Evolutionary conservation across 2,888 invertebrate species (phyloP).

Genomic region (Cheilosia impressa): DNA sequence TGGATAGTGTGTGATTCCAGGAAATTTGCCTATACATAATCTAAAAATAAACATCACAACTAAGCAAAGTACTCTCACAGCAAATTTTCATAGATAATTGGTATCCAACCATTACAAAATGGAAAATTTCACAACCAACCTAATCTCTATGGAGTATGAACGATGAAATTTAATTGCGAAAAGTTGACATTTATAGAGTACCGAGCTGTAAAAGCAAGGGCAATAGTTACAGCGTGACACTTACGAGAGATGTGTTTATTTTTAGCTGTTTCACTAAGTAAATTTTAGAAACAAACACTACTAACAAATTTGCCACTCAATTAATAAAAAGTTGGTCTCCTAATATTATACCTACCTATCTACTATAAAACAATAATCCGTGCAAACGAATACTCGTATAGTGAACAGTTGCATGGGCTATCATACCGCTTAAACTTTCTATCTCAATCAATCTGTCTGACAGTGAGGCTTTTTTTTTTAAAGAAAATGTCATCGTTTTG

Average conservation of each 20-base stretch:
- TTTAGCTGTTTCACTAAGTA: slow-evolving; percentile 1
- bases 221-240: slow-evolving; percentile 3
- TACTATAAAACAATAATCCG: slow-evolving; percentile 13
- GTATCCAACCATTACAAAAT: slow-evolving; percentile 26
- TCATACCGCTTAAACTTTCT: slow-evolving; percentile 20
- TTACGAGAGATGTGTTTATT: slow-evolving; percentile 24
- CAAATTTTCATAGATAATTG: slow-evolving; percentile 16
- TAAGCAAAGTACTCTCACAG: neutral
- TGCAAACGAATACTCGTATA: neutral
- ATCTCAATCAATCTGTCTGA: slow-evolving; percentile 57
- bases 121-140: slow-evolving; percentile 24
- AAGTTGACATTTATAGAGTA: slow-evolving; percentile 24
- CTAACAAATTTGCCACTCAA: slow-evolving; percentile 13
- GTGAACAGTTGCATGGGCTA: neutral
- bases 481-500: slow-evolving; percentile 35
- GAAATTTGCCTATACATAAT: neutral
- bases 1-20: neutral
- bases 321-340: neutral
- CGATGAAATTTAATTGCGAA: slow-evolving; percentile 30
- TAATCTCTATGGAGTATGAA: slow-evolving; percentile 7
- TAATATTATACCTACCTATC: neutral
- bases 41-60: neutral
- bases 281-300: slow-evolving; percentile 12
- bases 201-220: neutral
- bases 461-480: slow-evolving; percentile 37